Base-by-base conservation (phyloP, 2,797 vertebrate genomes). In the Lithobates pipiens region DNA sequence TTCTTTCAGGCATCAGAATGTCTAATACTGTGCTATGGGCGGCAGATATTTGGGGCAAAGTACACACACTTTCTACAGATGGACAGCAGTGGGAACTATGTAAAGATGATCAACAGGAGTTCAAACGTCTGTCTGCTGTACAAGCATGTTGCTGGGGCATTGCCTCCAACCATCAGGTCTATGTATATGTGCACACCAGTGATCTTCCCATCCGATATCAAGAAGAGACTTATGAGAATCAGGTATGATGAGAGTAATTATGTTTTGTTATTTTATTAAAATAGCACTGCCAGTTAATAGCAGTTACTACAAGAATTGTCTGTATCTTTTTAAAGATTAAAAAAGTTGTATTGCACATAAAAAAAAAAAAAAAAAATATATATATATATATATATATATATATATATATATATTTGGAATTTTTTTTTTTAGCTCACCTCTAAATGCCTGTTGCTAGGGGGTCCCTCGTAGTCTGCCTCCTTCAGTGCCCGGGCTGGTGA, bases 171-270 rank as follows among this genome's bases (percentile, higher is more conserved):
- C 97, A 98, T 86, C 94, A 94, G 80, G 94, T 99, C 67, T 98
- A 99, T 80, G 91, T 98, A 89, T 97, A 96, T 0, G 90, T 99
- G 78, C 95, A 96, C 0, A 94, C 96, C 0, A 96, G 95, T 0
- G 97, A 99, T 0, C 92, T 99, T 79, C 96, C 97, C 2, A 95
- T 99, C 84, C 95, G 98, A 50, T 95, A 94, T 93, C 95, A 96
- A 75, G 98, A 99, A 88, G 97, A 99, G 90, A 95, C 97, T 80
- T 99, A 96, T 16, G 98, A 99, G 93, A 99, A 99, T 79, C 97
- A 99, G 93, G 98, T 98, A 92, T n/a, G 25, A 54, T 18, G 7
- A 67, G 4, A 75, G 18, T 8, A 7, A 39, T 3, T 21, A 11
- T 54, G 27, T 18, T 70, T 70, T 34, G 13, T 5, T 70, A 8